These are phyloP conservation scores for Chelmon rostratus DNA, from an alignment of 2,797 vertebrate species.

Conservation along the genomic window DNA sequence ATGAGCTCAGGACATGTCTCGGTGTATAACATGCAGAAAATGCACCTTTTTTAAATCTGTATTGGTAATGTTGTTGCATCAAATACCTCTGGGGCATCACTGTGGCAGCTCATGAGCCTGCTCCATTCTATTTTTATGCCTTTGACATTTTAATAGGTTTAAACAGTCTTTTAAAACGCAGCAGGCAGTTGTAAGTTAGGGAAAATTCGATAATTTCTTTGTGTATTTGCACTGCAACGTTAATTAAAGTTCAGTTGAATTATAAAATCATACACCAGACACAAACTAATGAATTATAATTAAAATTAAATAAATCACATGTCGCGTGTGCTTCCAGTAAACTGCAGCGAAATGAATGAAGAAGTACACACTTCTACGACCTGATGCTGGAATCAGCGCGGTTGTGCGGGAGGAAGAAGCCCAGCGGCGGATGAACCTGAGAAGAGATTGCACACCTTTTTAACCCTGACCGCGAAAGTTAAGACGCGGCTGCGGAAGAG, in stretches of 20 bases:
- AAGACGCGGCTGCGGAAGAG: neutral
- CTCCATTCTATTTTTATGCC: too few relatives aligned
- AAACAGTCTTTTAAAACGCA: conserved; percentile 29
- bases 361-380: neutral
- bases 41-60: neutral
- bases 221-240: conserved; percentile 16
- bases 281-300: conserved; percentile 32
- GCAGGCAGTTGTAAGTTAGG: conserved; percentile 12
- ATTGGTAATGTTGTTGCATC: neutral
- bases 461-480: conserved; percentile 17
- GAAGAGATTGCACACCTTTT: neutral
- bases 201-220: conserved; percentile 15
- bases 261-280: conserved; percentile 22
- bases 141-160: conserved; percentile 40
- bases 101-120: conserved; percentile 9
- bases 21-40: neutral
- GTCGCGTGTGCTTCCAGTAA: neutral
- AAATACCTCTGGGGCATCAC: neutral
- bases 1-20: too few relatives aligned
- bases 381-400: neutral
- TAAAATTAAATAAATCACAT: conserved; percentile 27
- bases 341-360: conserved; percentile 14
- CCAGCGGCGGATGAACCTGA: neutral
- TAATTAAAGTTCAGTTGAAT: conserved; percentile 42
- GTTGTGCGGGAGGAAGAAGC: neutral